Evolutionary conservation across 2,888 invertebrate genomes (phyloP), one percentile per base, ranked within the genome.

Genomic region (Drosophila austrosaltans): DNA sequence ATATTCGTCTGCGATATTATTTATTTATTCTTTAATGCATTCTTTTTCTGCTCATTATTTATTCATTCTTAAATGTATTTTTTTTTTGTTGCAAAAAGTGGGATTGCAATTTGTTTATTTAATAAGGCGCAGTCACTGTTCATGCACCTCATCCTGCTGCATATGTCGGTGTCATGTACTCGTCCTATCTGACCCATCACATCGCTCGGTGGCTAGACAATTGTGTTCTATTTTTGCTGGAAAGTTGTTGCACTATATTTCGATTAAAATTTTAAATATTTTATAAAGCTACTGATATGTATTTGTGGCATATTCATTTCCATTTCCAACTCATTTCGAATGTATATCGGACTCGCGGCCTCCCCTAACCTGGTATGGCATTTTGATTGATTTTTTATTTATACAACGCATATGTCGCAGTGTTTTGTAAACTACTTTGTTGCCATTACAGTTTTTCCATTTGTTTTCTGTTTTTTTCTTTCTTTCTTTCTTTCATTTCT

Each of bases 201-300:
- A 85, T 79, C 82, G 82, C 74, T 65, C 65, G 59, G 48, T 63
- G 64, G 58, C 65, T 69, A 48, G 63, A 28, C 20, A 58, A 68
- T 57, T 73, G 62, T 44, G 76, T 72, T 86, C 86, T 83, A 82
- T 82, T 83, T 82, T 77, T 79, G 63, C 42, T 60, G 20, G 53
- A 61, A 66, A 66, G 39, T 61, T n/a, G 65, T 69, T 79, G 75
- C 82, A 81, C 89, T 85, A 83, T 83, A 79, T 81, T 81, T 81
- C 80, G 83, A 89, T 88, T 89, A 85, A 80, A 84, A 79, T 79
- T 81, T 78, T 87, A 76, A 59, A 89, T 89, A 79, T 86, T 86
- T 86, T 86, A 87, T 86, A 77, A 83, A 71, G 68, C 60, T 53
- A 54, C 72, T 48, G 48, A 64, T 59, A 63, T 66, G 12, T 16